A percentile compares a stretch with the other conserved stretches of the same genome.
These are phyloP conservation scores for Clarias platycephalus DNA, from an alignment of 2,797 vertebrate genomes.

Conservation along the genomic window DNA sequence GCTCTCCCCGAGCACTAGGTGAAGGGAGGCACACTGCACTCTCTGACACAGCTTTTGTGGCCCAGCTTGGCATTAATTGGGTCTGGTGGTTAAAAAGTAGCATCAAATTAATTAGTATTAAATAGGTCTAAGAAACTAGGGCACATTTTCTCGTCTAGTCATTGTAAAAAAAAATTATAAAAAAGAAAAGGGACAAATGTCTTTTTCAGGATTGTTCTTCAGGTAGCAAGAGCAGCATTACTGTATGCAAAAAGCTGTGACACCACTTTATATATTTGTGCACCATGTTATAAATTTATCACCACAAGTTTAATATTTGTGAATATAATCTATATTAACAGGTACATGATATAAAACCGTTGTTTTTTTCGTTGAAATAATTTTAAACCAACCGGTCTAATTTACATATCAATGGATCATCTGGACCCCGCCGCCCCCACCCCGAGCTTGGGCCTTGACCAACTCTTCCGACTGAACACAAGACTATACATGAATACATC, in stretches of 20 bases:
- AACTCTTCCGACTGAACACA: too few relatives aligned
- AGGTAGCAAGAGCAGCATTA: constrained; percentile 30
- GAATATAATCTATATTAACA: not conserved
- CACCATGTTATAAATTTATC: not conserved
- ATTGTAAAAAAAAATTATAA: constrained; percentile 58
- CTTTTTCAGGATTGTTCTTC: constrained; percentile 62
- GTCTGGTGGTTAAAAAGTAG: constrained; percentile 73
- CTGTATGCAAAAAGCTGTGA: not conserved
- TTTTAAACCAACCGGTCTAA: not conserved
- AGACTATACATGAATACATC: too few relatives aligned
- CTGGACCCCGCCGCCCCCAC: too few relatives aligned
- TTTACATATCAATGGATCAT: not conserved
- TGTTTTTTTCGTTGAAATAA: not conserved
- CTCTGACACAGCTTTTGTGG: constrained; percentile 64
- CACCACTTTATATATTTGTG: not conserved
- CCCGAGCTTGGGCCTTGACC: too few relatives aligned
- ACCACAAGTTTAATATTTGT: not conserved
- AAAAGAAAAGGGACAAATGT: constrained; percentile 4
- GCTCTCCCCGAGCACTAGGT: constrained; percentile 8
- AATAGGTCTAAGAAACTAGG: constrained; percentile 73
- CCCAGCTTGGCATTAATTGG: constrained; percentile 69
- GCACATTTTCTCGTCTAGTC: constrained; percentile 74
- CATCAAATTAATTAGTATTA: constrained; percentile 77
- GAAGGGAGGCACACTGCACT: constrained; percentile 28
- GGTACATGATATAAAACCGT: not conserved